These are phyloP conservation scores for Drosophila kokeensis DNA, from an alignment of 2,888 invertebrate species.

Conservation along the genomic window DNA sequence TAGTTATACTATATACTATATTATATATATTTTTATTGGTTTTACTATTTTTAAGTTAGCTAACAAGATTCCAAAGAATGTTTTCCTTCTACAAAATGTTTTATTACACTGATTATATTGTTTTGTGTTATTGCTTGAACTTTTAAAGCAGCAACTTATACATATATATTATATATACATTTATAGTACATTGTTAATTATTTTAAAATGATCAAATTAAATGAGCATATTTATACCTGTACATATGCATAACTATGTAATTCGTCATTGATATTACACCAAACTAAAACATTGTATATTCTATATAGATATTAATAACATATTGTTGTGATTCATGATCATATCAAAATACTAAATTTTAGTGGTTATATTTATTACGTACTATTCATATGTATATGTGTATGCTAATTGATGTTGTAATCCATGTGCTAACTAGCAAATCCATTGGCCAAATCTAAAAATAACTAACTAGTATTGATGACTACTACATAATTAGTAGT, in stretches of 20 bases:
- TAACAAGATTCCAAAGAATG: slow-evolving; percentile 64
- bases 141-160: slow-evolving; percentile 51
- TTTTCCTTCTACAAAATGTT: slow-evolving; percentile 33
- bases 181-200: slow-evolving; percentile 58
- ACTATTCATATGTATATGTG: slow-evolving; percentile 37
- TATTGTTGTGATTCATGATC: slow-evolving; percentile 79
- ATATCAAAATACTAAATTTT: slow-evolving; percentile 70
- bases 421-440: slow-evolving; percentile 50
- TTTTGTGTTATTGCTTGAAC: slow-evolving; percentile 42
- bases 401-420: slow-evolving; percentile 64
- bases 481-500: slow-evolving; percentile 12
- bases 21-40: slow-evolving; percentile 32
- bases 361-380: slow-evolving; percentile 45
- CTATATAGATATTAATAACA: slow-evolving; percentile 63
- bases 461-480: slow-evolving; percentile 32
- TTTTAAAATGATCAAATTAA: slow-evolving; percentile 51
- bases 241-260: slow-evolving; percentile 58
- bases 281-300: slow-evolving; percentile 59
- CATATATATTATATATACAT: slow-evolving; percentile 19
- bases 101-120: slow-evolving; percentile 36
- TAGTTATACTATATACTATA: slow-evolving; percentile 40
- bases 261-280: slow-evolving; percentile 63
- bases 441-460: slow-evolving; percentile 64
- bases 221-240: slow-evolving; percentile 40
- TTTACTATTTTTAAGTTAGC: slow-evolving; percentile 61